Evolutionary conservation across 92 coral and sea anemone genomes (phyloP).

Genomic region (Phenganax stokvisi): DNA sequence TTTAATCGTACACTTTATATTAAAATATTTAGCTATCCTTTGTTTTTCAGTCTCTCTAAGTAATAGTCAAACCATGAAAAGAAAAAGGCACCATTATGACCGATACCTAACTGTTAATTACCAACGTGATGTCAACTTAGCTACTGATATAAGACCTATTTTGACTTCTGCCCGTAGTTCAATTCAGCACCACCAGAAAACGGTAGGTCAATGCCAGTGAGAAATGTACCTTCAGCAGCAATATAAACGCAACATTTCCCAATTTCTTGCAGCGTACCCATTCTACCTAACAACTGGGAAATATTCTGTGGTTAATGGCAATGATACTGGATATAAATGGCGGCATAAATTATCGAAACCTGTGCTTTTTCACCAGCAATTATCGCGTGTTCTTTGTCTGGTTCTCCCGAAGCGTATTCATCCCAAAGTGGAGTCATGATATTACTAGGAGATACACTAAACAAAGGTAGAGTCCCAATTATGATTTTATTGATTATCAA

Average conservation of each 20-base stretch:
- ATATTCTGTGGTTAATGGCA: neutral
- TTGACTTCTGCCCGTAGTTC: constrained; percentile 72
- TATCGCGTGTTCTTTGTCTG: constrained; percentile 56
- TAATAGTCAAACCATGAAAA: too few relatives aligned
- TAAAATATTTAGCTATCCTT: too few relatives aligned
- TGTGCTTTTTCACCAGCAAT: constrained; percentile 83
- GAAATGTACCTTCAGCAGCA: constrained; percentile 90
- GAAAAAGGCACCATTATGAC: too few relatives aligned
- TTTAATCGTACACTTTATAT: too few relatives aligned
- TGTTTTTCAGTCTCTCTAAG: too few relatives aligned
- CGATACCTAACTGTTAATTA: too few relatives aligned
- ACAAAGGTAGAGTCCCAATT: neutral
- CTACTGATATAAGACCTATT: neutral
- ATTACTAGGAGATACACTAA: constrained; percentile 82
- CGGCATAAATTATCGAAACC: constrained; percentile 33
- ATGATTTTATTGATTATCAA: neutral
- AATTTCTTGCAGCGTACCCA: constrained; percentile 87
- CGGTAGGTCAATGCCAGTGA: constrained; percentile 77
- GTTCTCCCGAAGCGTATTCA: constrained; percentile 50
- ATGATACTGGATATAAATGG: neutral
- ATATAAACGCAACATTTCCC: constrained; percentile 85
- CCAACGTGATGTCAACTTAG: neutral
- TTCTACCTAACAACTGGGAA: constrained; percentile 73
- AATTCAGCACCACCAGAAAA: constrained; percentile 90
- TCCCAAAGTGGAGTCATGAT: constrained; percentile 94